Base-by-base conservation (phyloP, 2,113 vertebrate genomes). In the Mungos mungo region DNA sequence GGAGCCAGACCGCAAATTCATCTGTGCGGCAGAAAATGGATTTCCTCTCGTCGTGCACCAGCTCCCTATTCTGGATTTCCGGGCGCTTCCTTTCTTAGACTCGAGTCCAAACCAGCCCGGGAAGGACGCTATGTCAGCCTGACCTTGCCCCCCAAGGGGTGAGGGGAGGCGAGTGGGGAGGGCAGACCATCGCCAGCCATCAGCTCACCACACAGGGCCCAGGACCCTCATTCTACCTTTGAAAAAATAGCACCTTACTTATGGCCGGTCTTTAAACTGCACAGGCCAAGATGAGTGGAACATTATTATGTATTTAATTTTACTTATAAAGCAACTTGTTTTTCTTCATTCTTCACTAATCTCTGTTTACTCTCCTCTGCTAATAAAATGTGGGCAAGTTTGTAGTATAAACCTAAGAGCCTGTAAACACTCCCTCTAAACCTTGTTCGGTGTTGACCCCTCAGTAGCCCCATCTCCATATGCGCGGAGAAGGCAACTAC, bases 31-130 rank as follows among this genome's bases (percentile, higher is more conserved):
- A 94, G 54, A 88, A 93, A 97, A 93, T 35, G 81, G 31, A 74
- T 52, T 96, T 98, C 89, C 85, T 95, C 60, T 69, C 16, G 29
- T 74, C 81, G 84, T 6, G 50, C 7, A 76, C 82, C 57, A 60
- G 60, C 68, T 71, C 95, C 89, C 86, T 86, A 19, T 77, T 94
- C 85, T 93, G 95, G 29, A 72, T 90, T 95, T 95, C 96, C 93
- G 87, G 77, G 68, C 31, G 82, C 83, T 98, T 93, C 91, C 91
- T 96, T 93, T 94, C 88, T 89, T 89, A 94, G 80, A 94, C 77
- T 77, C 2, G 21, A 72, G 92, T 74, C 72, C 96, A 90, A 47
- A 88, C 66, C 47, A 68, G 77, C 93, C 92, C 90, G 63, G 54
- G 63, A 96, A 92, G 63, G 69, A 47, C 47, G 57, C 72, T 7